phyloP scores from a whole-genome alignment of 2,113 vertebrate genomes.

The Tetrao urogallus region DNA sequence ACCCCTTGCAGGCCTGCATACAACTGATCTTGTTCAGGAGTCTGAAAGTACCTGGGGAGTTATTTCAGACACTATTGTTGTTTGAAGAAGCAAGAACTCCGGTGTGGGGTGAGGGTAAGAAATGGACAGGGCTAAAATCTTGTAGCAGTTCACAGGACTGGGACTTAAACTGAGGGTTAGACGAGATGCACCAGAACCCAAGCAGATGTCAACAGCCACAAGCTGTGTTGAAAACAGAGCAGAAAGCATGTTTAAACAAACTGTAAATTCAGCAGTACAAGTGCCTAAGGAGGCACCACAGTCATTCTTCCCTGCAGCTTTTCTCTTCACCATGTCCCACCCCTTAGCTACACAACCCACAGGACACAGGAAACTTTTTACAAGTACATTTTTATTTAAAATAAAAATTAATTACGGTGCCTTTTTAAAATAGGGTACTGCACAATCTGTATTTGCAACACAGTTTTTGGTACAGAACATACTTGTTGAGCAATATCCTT shows the following conservation, averaged over 20 bases:
- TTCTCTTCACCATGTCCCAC: neutral
- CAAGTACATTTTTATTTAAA: conserved; percentile 94
- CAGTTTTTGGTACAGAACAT: conserved; percentile 82
- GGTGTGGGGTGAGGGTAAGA: neutral
- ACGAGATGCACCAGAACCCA: neutral
- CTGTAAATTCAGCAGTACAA: neutral
- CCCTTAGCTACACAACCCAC: neutral
- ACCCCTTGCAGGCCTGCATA: neutral
- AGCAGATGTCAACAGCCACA: fast-evolving
- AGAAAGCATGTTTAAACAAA: neutral
- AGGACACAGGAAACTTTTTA: conserved; percentile 68
- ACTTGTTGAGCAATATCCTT: conserved; percentile 82
- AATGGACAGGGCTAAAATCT: neutral
- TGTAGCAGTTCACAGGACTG: neutral
- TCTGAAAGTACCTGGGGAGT: neutral
- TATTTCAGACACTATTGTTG: neutral
- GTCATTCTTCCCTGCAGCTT: neutral
- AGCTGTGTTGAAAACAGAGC: neutral
- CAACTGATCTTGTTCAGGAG: neutral
- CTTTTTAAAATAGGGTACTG: conserved; percentile 80
- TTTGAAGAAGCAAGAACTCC: neutral
- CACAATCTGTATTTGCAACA: conserved; percentile 78
- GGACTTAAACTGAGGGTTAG: neutral
- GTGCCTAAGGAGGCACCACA: neutral
- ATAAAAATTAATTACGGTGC: conserved; percentile 87